Evolutionary conservation across 2,888 invertebrate genomes (phyloP), one percentile per base, ranked within the genome.

Genomic region (Choreutis nemorana): DNA sequence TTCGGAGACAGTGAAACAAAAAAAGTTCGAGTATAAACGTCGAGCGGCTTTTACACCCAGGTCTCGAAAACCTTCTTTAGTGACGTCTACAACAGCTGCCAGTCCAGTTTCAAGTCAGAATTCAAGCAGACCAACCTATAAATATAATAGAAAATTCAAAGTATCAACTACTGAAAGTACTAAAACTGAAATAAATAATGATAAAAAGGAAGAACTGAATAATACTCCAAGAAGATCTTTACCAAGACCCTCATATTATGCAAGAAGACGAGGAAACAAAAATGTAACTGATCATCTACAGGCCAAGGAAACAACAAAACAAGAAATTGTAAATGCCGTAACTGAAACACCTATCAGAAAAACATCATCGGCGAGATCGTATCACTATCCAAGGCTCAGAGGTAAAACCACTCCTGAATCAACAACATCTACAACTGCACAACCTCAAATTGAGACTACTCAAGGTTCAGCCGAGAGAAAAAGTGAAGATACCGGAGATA

Each of bases 121-220:
- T 36, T 42, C 57, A 2, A 59, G 61, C 43, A 66, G 55, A 41
- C 43, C 50, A 7, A 28, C 41, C 7, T 59, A 55, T 14, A 78
- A 73, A 44, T 77, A 56, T 36, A 72, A 42, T 30, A 62, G 75
- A 49, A 77, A 71, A 50, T 56, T 63, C 25, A 72, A 72, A 54
- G 37, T 46, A 9, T 54, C 58, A 13, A 55, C 65, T 13, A 58
- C 61, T 8, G 58, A 53, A 33, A 29, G 50, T 25, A 45, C 68
- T 3, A 53, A 43, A 32, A 33, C 33, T 24, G 61, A 60, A 33
- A 46, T 31, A 10, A 32, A 42, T 28, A 33, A 36, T 14, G 59
- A 59, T 39, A 65, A 55, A 45, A 43, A 41, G 14, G 32, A 49
- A 25, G 63, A 62, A 38, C 39, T 41, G 13, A 57, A 36, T 29